Percentiles rank a stretch among this genome's conserved stretches.
phyloP scores from a whole-genome alignment of 1,140 invertebrate species.

The Cotesia typhae region DNA sequence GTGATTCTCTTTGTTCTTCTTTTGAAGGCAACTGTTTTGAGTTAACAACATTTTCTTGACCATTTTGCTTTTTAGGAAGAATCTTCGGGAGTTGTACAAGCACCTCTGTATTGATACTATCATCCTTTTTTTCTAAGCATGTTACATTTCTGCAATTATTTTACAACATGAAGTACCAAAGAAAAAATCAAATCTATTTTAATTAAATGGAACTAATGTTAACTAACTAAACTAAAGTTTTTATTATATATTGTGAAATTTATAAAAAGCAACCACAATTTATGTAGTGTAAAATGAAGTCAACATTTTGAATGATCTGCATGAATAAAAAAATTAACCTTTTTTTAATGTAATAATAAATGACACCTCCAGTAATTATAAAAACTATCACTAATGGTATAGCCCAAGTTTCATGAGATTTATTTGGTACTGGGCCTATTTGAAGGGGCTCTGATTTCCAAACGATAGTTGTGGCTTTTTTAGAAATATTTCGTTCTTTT shows the following conservation, averaged over 20 bases:
- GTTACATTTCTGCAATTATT: neutral
- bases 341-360: constrained; percentile 10
- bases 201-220: too few relatives aligned
- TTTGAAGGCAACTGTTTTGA: neutral
- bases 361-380: neutral
- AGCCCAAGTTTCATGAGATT: constrained; percentile 12
- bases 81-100: neutral
- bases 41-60: neutral
- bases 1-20: constrained; percentile 8
- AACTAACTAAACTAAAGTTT: too few relatives aligned
- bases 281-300: too few relatives aligned
- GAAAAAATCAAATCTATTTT: too few relatives aligned
- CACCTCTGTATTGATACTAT: neutral
- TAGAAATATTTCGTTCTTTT: neutral
- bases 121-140: neutral
- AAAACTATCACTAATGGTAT: constrained; percentile 21
- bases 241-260: too few relatives aligned
- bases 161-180: too few relatives aligned
- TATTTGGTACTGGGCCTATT: constrained; percentile 14
- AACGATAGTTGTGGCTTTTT: neutral
- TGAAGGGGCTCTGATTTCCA: constrained; percentile 22
- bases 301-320: neutral
- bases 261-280: too few relatives aligned
- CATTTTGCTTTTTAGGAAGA: neutral
- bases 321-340: constrained; percentile 18